A percentile compares a stretch with the other conserved stretches of the same genome.
Conservation (phyloP, 2,113 vertebrate species). For the Corythaixoides concolor region DNA sequence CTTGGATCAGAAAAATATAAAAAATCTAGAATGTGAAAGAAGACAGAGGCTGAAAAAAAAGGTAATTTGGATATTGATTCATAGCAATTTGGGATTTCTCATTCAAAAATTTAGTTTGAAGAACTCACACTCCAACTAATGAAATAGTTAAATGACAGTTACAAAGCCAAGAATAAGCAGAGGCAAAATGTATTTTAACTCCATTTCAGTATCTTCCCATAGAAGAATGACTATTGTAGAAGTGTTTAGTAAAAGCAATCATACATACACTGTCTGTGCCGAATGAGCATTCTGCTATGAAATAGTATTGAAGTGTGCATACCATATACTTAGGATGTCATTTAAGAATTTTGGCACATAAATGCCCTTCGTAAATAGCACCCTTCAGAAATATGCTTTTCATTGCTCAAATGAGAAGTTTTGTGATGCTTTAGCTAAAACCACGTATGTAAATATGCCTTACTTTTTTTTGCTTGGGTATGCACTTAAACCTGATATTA, state of each 20-base stretch:
- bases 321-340: background rate
- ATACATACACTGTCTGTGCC: background rate
- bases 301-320: background rate
- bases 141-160: background rate
- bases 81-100: background rate
- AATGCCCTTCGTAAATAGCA: background rate
- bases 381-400: background rate
- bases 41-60: background rate
- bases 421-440: background rate
- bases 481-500: background rate
- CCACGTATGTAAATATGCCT: background rate
- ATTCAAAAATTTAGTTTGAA: background rate
- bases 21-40: background rate
- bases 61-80: background rate
- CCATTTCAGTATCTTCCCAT: background rate
- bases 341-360: background rate
- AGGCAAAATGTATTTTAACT: conserved; percentile 32
- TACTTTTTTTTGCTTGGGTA: background rate
- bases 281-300: background rate
- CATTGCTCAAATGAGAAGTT: background rate
- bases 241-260: background rate
- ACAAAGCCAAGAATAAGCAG: background rate
- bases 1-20: background rate
- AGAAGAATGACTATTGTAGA: background rate
- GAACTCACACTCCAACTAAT: background rate